phyloP scores from a whole-genome alignment of 2,113 vertebrate species.

The Pseudorasbora parva region DNA sequence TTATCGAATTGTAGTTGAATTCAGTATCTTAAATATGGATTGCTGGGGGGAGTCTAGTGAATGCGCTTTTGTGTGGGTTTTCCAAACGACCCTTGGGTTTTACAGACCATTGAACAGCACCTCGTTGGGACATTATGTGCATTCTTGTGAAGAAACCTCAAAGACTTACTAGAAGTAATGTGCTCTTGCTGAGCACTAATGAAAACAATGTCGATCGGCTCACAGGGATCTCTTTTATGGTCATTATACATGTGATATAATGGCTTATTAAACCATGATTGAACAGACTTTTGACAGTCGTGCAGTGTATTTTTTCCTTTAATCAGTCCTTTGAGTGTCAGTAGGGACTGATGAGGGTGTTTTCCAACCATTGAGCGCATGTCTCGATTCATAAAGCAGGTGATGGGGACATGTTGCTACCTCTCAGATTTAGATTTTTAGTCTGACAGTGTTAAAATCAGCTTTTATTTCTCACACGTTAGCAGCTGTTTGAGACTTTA shows the following conservation, averaged over 20 bases:
- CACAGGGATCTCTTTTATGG: constrained; percentile 32
- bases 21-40: constrained; percentile 35
- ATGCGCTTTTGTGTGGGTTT: constrained; percentile 57
- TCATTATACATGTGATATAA: constrained; percentile 39
- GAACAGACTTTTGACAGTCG: constrained; percentile 15
- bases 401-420: background rate
- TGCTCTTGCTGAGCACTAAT: constrained; percentile 46
- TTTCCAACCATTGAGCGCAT: background rate
- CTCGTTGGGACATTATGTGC: constrained; percentile 51
- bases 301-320: background rate
- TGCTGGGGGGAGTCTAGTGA: constrained; percentile 38
- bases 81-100: constrained; percentile 52
- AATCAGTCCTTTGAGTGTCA: constrained; percentile 3
- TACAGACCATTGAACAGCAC: constrained; percentile 49
- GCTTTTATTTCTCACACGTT: background rate
- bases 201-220: constrained; percentile 31
- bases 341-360: background rate
- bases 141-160: constrained; percentile 45
- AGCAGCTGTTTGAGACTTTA: background rate
- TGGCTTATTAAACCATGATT: constrained; percentile 19
- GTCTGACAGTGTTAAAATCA: background rate
- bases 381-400: background rate
- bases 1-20: constrained; percentile 23
- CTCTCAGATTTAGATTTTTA: constrained; percentile 7
- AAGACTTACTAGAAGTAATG: constrained; percentile 41